These are phyloP conservation scores for Spongilla lacustris DNA, from an alignment of 37 sponge, comb jelly and placozoan species.

Conservation along the genomic window DNA sequence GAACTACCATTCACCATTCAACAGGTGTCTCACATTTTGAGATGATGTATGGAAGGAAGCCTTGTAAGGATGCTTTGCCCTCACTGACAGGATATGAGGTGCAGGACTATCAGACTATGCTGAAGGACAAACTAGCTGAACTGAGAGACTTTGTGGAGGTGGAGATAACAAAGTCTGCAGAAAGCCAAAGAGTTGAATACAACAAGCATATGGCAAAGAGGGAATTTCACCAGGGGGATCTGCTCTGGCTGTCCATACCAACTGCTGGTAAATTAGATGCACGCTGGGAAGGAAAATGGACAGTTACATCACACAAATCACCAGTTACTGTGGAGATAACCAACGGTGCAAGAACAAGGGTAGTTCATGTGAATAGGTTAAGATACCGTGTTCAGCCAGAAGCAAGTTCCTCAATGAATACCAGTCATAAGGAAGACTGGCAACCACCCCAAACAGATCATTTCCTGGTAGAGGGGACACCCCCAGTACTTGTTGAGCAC, in stretches of 20 bases:
- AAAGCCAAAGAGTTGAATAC: conserved; percentile 24
- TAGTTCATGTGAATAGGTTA: not conserved
- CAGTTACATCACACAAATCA: conserved; percentile 10
- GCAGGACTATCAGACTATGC: not conserved
- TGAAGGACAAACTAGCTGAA: conserved; percentile 29
- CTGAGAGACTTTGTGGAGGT: conserved; percentile 50
- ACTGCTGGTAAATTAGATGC: conserved; percentile 66
- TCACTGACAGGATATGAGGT: too few relatives aligned
- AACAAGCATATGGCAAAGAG: conserved; percentile 8
- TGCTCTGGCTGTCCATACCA: conserved; percentile 64
- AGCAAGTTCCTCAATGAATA: too few relatives aligned
- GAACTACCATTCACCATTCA: too few relatives aligned
- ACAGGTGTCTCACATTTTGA: too few relatives aligned
- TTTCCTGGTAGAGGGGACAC: too few relatives aligned
- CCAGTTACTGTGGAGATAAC: conserved; percentile 26
- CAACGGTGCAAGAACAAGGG: conserved; percentile 21
- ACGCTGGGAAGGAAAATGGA: conserved; percentile 71
- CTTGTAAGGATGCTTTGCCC: too few relatives aligned
- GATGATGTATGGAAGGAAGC: too few relatives aligned
- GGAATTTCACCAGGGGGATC: conserved; percentile 36
- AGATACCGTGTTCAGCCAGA: too few relatives aligned
- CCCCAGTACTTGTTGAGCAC: too few relatives aligned
- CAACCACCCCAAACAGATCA: too few relatives aligned
- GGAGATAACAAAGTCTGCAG: conserved; percentile 5
- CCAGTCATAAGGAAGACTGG: too few relatives aligned